phyloP scores from a whole-genome alignment of 2,888 invertebrate species.

The Endotricha flammealis region DNA sequence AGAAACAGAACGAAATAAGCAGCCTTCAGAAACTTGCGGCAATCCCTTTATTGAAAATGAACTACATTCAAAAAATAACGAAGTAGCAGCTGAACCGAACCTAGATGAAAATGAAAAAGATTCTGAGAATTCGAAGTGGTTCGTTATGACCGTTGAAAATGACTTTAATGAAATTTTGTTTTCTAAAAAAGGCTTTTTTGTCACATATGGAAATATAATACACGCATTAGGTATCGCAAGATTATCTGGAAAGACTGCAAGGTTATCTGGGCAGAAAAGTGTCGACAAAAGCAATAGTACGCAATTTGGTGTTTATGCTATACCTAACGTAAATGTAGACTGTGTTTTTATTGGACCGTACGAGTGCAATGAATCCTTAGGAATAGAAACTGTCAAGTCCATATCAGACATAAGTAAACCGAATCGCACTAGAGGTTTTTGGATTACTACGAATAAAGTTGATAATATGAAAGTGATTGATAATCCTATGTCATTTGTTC shows the following conservation, averaged over 20 bases:
- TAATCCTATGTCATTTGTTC: constrained; percentile 56
- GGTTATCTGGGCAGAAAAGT: constrained; percentile 55
- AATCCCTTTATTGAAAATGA: not conserved
- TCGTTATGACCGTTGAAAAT: constrained; percentile 73
- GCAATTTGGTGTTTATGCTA: constrained; percentile 66
- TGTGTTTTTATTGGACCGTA: constrained; percentile 67
- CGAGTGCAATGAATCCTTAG: constrained; percentile 53
- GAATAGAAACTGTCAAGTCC: constrained; percentile 58
- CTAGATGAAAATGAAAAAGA: constrained; percentile 12
- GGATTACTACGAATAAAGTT: constrained; percentile 58
- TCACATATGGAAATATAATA: constrained; percentile 71
- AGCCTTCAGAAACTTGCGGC: not conserved
- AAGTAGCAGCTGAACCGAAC: constrained; percentile 11
- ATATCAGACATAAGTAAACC: constrained; percentile 22
- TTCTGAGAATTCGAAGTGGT: constrained; percentile 66
- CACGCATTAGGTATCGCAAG: constrained; percentile 68
- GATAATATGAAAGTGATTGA: constrained; percentile 59
- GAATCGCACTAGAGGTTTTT: constrained; percentile 53
- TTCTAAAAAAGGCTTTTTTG: constrained; percentile 67
- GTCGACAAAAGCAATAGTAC: constrained; percentile 31
- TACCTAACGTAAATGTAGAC: constrained; percentile 46
- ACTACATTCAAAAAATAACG: constrained; percentile 12
- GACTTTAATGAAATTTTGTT: constrained; percentile 76
- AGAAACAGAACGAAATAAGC: not conserved
- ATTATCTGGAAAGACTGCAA: constrained; percentile 64